Evolutionary conservation across 2,888 invertebrate genomes (phyloP), one percentile per base, ranked within the genome.

Genomic region (Ophion obscuratus): DNA sequence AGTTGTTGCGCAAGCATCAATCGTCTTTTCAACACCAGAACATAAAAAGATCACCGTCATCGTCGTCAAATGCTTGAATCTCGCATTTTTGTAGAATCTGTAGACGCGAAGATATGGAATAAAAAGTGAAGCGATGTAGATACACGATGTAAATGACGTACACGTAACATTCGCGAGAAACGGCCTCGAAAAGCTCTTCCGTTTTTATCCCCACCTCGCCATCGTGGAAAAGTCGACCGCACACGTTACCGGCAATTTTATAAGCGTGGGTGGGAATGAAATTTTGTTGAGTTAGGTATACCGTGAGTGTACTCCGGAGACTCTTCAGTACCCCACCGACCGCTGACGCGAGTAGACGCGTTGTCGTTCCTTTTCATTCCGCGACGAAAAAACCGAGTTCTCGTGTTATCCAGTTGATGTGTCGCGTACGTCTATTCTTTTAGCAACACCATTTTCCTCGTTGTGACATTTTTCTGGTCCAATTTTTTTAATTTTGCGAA

Each of bases 321-420:
- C 80, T 75, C 64, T 27, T 80, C 85, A 85, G 86, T 86, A 36
- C n/a, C 77, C 80, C 80, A 59, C 64, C 47, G 80, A 81, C 83
- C 75, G 40, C 70, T 68, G 44, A 74, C 62, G 74, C 24, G 77
- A 64, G 44, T 24, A 68, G 71, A 77, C 20, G 44, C 67, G 14
- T 77, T 47, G n/a, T 36, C 59, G 61, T 64, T 27, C 44, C 20
- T 66, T 73, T n/a, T 11, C 7, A 67, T 67, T 53, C 5, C 53
- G 61, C n/a, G 40, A 59, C 40, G 7, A 14, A 40, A 62, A 68
- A 77, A 53, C 76, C 76, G 62, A 40, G 31, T 57, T 44, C 47
- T 71, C 79, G 75, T 61, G 61, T 5, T 11, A 31, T 59, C 53
- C 4, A 40, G 47, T 70, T 36, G 47, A 14, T 10, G 70, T 79